Evolutionary conservation across 1,140 invertebrate species (phyloP), one percentile per base, ranked within the genome.

Genomic region (Panonychus citri): DNA sequence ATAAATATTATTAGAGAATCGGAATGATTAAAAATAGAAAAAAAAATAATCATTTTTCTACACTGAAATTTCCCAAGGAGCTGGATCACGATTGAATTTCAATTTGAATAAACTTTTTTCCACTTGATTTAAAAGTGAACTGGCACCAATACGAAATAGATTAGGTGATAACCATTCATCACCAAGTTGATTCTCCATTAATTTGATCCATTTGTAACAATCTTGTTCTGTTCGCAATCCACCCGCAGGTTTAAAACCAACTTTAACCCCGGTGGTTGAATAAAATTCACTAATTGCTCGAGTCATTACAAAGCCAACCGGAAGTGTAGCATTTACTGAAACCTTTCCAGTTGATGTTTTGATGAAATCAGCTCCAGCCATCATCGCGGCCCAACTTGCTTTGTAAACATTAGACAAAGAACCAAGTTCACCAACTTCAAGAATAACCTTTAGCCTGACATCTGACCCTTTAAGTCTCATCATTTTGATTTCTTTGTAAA

Each of bases 301-400:
- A 54, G 84, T 83, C 94, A 99, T 98, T 0, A 96, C 81, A 24
- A 94, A 71, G 7, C 89, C 90, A 53, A 85, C 80, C 37, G 82
- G 78, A 42, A 97, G 69, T 12, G 83, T 96, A 2, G 94, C 93
- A 77, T 98, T 98, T 0, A 93, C 78, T 17, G 75, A 68, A 74
- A 98, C 95, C 73, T 98, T 98, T 49, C 93, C 94, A 3, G 95
- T 99, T 0, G 91, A 97, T 27, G 94, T 98, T 71, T 99, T 99
- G 53, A 99, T 96, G 66, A 98, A 98, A 74, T 98, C 85, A 30
- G 88, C 80, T 24, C 91, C 76, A 24, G 62, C 55, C 37, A 63
- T 42, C 53, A 59, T 62, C 3, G 57, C 26, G 12, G 42, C 40
- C 53, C 59, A 53, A 8, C 21, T 34, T 21, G 60, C 61, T 61